Base-by-base conservation (phyloP, 2,113 vertebrate species). In the Pachyramphus minor region DNA sequence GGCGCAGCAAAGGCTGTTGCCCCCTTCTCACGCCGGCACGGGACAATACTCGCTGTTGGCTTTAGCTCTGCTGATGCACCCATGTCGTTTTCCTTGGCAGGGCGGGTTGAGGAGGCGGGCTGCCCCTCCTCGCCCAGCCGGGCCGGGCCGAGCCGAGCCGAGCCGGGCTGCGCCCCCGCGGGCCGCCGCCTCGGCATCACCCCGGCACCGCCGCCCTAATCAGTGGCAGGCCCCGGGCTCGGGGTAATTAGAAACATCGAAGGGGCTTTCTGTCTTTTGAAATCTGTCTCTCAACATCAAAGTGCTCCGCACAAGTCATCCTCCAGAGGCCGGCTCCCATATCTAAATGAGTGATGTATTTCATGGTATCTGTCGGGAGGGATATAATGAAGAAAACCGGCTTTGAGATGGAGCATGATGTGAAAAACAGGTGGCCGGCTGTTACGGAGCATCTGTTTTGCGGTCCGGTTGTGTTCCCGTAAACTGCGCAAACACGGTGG, bases 171-270 rank as follows among this genome's bases (percentile, higher is more conserved):
- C 1, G 50, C n/a, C 25, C 47, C 58, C 55, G 21, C 28, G 45
- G 12, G 42, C 52, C 19, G 12, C 41, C 45, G 39, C 69, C 62
- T 31, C 69, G 45, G 60, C 69, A 82, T 75, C 53, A 5, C 53
- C 71, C 56, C 75, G 53, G 74, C 88, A 91, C 52, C 60, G 37
- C 64, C 12, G 75, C 37, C 50, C 84, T 93, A 91, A 97, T 94
- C 91, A 94, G 86, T 8, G 95, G 84, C 96, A 96, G 97, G 39
- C 72, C 73, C 41, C 35, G 45, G 75, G 87, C 27, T 47, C 30
- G 37, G 84, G 93, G 59, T 93, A 96, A 97, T 96, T 82, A 95
- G 95, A 97, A 97, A 82, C 95, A 96, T 94, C 35, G 96, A 82
- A 90, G 33, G 78, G 68, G 47, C 59, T 87, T 88, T 92, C 91